phyloP scores from a whole-genome alignment of 2,797 vertebrate species.

The Pseudomugil tenellus region DNA sequence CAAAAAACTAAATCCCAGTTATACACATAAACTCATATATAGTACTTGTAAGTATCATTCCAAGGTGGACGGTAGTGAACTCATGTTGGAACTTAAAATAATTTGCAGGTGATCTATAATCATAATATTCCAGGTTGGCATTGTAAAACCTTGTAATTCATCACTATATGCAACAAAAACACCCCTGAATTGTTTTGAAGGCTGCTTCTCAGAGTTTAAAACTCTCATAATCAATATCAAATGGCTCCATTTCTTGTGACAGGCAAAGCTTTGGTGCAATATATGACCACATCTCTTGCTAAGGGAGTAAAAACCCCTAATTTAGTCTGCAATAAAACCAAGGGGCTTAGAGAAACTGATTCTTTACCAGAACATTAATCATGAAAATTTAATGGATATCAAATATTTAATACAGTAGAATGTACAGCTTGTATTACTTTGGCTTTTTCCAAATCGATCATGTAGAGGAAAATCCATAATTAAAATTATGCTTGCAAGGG shows the following conservation, averaged over 20 bases:
- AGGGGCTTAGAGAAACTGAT: constrained; percentile 83
- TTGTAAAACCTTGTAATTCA: constrained; percentile 15
- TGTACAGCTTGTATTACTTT: constrained; percentile 87
- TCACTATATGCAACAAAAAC: constrained; percentile 49
- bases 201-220: constrained; percentile 59
- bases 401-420: constrained; percentile 89
- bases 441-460: constrained; percentile 85
- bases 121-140: not conserved
- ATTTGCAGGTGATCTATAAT: not conserved
- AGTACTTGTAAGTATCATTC: too few species aligned
- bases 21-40: too few species aligned
- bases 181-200: constrained; percentile 48
- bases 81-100: too few species aligned
- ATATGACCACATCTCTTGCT: constrained; percentile 75
- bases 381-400: constrained; percentile 86
- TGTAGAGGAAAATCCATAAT: constrained; percentile 87
- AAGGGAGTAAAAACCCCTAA: constrained; percentile 81
- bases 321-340: constrained; percentile 85
- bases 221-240: constrained; percentile 78
- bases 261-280: constrained; percentile 75
- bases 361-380: constrained; percentile 87
- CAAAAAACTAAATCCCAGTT: too few species aligned
- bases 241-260: constrained; percentile 75
- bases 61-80: too few species aligned
- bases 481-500: constrained; percentile 85